Conservation (phyloP, 2,113 vertebrate species). For the Talpa occidentalis region DNA sequence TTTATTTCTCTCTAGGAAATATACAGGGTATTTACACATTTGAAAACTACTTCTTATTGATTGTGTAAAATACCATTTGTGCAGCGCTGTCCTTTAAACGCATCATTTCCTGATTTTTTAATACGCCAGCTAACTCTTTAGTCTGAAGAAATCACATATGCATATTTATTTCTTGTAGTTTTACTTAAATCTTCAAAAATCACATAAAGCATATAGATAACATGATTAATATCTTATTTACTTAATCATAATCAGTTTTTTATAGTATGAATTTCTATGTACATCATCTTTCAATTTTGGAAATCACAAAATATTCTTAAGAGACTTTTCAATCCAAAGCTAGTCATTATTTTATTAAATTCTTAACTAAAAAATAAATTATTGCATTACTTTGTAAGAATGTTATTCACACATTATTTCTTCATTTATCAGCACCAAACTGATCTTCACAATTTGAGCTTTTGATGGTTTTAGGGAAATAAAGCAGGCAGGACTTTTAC, state of each 20-base stretch:
- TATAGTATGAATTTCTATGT: background rate
- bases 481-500: background rate
- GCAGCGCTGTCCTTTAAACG: background rate
- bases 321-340: background rate
- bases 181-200: background rate
- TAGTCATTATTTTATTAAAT: background rate
- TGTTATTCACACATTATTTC: background rate
- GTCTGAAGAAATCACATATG: background rate
- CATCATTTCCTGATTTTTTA: background rate
- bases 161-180: background rate
- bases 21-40: background rate
- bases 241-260: background rate
- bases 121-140: background rate
- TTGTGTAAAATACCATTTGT: background rate
- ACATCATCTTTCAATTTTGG: background rate
- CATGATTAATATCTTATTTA: background rate
- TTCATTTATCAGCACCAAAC: background rate
- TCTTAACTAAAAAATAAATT: background rate
- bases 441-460: background rate
- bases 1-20: background rate
- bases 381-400: background rate
- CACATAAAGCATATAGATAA: background rate
- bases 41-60: background rate
- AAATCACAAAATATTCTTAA: background rate
- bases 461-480: background rate